phyloP scores from a whole-genome alignment of 2,888 invertebrate species.

The Steinernema scapterisci region DNA sequence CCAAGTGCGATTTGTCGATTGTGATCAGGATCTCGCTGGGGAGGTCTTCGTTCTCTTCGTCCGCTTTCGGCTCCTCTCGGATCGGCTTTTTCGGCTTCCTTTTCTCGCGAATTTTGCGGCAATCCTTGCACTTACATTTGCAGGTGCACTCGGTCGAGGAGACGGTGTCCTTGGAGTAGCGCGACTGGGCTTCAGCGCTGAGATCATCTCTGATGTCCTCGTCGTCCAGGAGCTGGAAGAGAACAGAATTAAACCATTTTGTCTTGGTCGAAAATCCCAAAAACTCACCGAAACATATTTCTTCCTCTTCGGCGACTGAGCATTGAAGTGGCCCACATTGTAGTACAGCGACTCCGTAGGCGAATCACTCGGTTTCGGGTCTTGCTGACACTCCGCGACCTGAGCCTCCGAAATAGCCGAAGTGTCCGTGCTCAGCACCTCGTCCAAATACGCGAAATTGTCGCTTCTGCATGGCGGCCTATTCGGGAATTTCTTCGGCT shows the following conservation, averaged over 20 bases:
- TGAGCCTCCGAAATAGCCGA: background rate
- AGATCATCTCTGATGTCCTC: background rate
- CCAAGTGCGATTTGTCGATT: background rate
- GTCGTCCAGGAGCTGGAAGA: constrained; percentile 21
- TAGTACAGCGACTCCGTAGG: no score
- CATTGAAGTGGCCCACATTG: background rate
- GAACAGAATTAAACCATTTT: no score
- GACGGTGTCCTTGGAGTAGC: background rate
- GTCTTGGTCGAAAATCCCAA: no score
- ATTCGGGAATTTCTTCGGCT: background rate
- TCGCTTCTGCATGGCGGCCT: constrained; percentile 4
- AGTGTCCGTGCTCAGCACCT: background rate
- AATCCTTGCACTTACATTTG: constrained; percentile 10
- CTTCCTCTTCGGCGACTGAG: background rate
- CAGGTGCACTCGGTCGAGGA: background rate
- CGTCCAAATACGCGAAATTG: constrained; percentile 21
- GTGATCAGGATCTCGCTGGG: constrained; percentile 2
- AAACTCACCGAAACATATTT: constrained; percentile 26
- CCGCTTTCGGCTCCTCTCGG: background rate
- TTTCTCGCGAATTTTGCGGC: constrained; percentile 1
- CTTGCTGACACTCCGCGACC: background rate
- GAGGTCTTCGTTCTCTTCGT: background rate
- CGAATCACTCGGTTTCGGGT: background rate
- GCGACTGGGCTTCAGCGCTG: background rate
- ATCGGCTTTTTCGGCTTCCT: background rate